Evolutionary conservation across 2,113 vertebrate species (phyloP), one percentile per base, ranked within the genome.

Genomic region (Collichthys lucidus): DNA sequence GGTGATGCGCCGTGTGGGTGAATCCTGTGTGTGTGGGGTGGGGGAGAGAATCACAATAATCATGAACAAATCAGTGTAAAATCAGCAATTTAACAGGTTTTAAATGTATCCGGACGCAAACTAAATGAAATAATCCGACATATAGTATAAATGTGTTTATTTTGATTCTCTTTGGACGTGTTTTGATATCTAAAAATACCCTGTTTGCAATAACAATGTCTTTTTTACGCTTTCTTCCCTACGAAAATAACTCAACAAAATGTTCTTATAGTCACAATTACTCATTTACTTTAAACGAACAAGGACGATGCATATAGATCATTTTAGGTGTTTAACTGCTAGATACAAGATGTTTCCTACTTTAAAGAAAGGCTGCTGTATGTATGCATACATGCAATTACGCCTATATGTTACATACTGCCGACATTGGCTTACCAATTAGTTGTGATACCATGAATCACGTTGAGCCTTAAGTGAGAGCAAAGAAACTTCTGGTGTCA

Each of bases 1-100:
- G 62, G n/a, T 76, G 74, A 81, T 86, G 86, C 62, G 40, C 62
- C 0, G n/a, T n/a, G 47, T 40, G 35, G 17, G 46, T 74, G 35
- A 69, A 72, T 86, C 70, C 64, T 63, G 42, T 59, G 68, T 10
- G 9, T 20, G 40, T 1, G 26, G 9, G 52, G 31, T 5, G 31
- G 11, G 74, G 17, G 26, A 74, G 17, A 5, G 22, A 26, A 22
- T 57, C 46, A 19, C 29, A 20, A 4, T 57, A 20, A 64, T 22
- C 52, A 22, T 9, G 44, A 26, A n/a, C 24, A 20, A 44, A 53
- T 68, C 29, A 47, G 8, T 31, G 60, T 15, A 4, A 63, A 67
- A 60, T n/a, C 19, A 52, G 17, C 0, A 11, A 61, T 68, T 8
- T 4, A 1, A 7, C 3, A 6, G 8, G 6, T 9, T 61, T 63